A percentile compares a stretch with the other conserved stretches of the same genome.
Evolutionary conservation across 2,888 invertebrate species (phyloP).

Genomic region (Mimas tiliae): DNA sequence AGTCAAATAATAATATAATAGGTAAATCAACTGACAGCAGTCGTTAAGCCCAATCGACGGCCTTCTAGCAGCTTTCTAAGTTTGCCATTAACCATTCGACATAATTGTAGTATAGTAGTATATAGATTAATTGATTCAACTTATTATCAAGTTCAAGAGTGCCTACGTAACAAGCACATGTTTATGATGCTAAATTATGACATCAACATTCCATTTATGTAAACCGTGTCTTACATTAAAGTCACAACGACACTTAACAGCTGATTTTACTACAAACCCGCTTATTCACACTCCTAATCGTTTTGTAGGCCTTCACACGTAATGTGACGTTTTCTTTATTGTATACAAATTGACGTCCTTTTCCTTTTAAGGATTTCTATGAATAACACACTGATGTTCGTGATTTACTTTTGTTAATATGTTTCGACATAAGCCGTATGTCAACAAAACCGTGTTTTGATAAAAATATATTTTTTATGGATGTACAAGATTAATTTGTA

Average conservation of each 20-base stretch:
- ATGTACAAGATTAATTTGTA: background rate
- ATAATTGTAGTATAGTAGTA: too few species aligned
- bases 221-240: constrained; percentile 41
- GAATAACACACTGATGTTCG: constrained; percentile 10
- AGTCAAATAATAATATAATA: too few species aligned
- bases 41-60: too few species aligned
- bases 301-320: constrained; percentile 27
- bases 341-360: constrained; percentile 16
- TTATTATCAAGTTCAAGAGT: constrained; percentile 16
- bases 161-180: constrained; percentile 26
- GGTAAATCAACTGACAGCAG: too few species aligned
- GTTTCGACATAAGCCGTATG: background rate
- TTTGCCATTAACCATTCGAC: too few species aligned
- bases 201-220: constrained; percentile 45
- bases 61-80: too few species aligned
- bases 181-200: constrained; percentile 38
- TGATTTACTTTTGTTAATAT: constrained; percentile 3
- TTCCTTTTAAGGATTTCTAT: constrained; percentile 17
- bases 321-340: constrained; percentile 28
- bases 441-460: background rate
- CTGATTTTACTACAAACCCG: constrained; percentile 49
- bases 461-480: background rate
- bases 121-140: constrained; percentile 18
- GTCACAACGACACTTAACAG: constrained; percentile 45
- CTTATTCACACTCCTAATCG: constrained; percentile 37